Evolutionary conservation across 2,888 invertebrate genomes (phyloP).

Genomic region (Hedychridium roseum): DNA sequence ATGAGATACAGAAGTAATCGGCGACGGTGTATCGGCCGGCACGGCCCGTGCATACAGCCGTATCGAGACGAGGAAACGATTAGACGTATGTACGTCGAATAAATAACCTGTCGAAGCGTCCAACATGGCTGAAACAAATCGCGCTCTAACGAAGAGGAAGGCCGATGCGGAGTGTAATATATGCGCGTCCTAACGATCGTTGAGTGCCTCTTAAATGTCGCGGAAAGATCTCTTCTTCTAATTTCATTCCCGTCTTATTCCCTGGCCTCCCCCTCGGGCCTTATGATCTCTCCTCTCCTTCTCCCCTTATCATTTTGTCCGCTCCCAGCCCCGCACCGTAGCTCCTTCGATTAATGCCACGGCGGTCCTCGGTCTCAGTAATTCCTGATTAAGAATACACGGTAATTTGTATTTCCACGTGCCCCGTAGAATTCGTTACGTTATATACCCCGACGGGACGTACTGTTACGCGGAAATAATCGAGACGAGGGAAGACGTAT

Average conservation of each 20-base stretch:
- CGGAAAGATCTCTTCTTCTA: slow-evolving; percentile 8
- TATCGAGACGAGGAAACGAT: too few relatives aligned
- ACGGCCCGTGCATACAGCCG: too few relatives aligned
- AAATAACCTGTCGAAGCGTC: too few relatives aligned
- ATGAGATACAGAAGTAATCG: too few relatives aligned
- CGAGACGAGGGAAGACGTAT: slow-evolving; percentile 1
- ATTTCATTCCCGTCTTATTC: slow-evolving; percentile 1
- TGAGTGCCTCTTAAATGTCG: slow-evolving; percentile 23
- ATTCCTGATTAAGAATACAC: slow-evolving; percentile 40
- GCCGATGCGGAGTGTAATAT: too few relatives aligned
- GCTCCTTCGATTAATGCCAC: not conserved
- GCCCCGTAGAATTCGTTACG: slow-evolving; percentile 13
- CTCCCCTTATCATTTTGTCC: not conserved
- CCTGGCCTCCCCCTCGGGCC: too few relatives aligned
- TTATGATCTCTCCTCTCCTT: not conserved
- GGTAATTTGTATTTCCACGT: slow-evolving; percentile 24
- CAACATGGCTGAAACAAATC: too few relatives aligned
- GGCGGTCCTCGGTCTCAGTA: slow-evolving; percentile 18
- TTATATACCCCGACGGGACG: not conserved
- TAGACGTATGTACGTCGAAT: too few relatives aligned
- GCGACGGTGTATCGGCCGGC: too few relatives aligned
- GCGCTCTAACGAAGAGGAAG: slow-evolving; percentile 24
- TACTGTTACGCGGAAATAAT: slow-evolving; percentile 5
- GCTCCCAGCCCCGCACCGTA: not conserved
- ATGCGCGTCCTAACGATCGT: slow-evolving; percentile 28